Percentiles rank a stretch among this genome's conserved stretches.
These are phyloP conservation scores for Ursus arctos DNA, from an alignment of 2,113 vertebrate species.

Conservation along the genomic window DNA sequence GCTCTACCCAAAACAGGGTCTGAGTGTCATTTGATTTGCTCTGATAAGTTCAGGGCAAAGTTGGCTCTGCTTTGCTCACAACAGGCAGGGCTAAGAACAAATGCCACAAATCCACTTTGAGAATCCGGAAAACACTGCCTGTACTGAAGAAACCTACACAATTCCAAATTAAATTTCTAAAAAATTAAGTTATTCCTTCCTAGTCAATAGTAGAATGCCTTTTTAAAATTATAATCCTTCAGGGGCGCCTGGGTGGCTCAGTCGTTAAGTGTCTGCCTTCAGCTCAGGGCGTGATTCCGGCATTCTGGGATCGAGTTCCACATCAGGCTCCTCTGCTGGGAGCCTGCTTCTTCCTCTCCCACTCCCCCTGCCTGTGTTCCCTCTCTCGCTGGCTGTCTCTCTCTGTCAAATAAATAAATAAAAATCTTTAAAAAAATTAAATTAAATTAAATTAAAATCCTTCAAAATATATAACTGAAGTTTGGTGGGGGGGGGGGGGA, in stretches of 20 bases:
- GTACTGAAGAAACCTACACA: not conserved
- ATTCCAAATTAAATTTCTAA: not conserved
- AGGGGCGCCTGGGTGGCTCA: too few species aligned
- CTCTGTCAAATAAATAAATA: too few species aligned
- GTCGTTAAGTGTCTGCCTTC: too few species aligned
- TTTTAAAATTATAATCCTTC: constrained; percentile 21
- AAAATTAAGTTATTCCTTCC: not conserved
- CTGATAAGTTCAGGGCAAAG: not conserved
- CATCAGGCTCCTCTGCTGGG: too few species aligned
- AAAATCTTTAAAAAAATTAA: too few species aligned
- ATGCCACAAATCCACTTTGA: not conserved
- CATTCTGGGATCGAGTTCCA: too few species aligned
- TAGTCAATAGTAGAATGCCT: not conserved
- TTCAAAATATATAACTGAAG: not conserved
- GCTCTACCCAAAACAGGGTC: not conserved
- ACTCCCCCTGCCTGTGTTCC: too few species aligned
- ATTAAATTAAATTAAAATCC: not conserved
- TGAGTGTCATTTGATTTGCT: not conserved
- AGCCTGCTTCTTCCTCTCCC: too few species aligned
- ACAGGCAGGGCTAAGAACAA: not conserved
- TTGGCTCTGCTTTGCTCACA: not conserved
- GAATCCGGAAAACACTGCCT: not conserved
- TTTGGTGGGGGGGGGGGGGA: not conserved
- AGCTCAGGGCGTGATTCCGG: too few species aligned
- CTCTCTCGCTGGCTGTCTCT: too few species aligned